Conservation (phyloP, 1,140 invertebrate species). For the Drosophila melanogaster region Release_6_plus_ISO1_MT NT_033779.5:9453001-9453500, state of each 20-base stretch:
- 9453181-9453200: slow-evolving; percentile 46
- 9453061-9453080: slow-evolving; percentile 16
- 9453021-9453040: slow-evolving; percentile 6
- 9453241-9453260: slow-evolving; percentile 42
- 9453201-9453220: slow-evolving; percentile 15
- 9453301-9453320: slow-evolving; percentile 68
- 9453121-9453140: slow-evolving; percentile 39
- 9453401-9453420: slow-evolving; percentile 46
- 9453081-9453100: slow-evolving; percentile 36
- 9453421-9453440: slow-evolving; percentile 32
- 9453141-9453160: slow-evolving; percentile 29
- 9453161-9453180: slow-evolving; percentile 35
- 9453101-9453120: slow-evolving; percentile 40
- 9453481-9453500: slow-evolving; percentile 45
- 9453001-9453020: slow-evolving; percentile 30
- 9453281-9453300: slow-evolving; percentile 61
- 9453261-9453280: slow-evolving; percentile 30
- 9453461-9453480: slow-evolving; percentile 24
- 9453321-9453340: neutral
- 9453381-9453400: slow-evolving; percentile 1
- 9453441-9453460: slow-evolving; percentile 8
- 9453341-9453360: slow-evolving; percentile 46
- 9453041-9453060: slow-evolving; percentile 6
- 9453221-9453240: slow-evolving; percentile 54
- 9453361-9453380: slow-evolving; percentile 60